Evolutionary conservation across 2,888 invertebrate genomes (phyloP).

Genomic region (Hypsopygia costalis): DNA sequence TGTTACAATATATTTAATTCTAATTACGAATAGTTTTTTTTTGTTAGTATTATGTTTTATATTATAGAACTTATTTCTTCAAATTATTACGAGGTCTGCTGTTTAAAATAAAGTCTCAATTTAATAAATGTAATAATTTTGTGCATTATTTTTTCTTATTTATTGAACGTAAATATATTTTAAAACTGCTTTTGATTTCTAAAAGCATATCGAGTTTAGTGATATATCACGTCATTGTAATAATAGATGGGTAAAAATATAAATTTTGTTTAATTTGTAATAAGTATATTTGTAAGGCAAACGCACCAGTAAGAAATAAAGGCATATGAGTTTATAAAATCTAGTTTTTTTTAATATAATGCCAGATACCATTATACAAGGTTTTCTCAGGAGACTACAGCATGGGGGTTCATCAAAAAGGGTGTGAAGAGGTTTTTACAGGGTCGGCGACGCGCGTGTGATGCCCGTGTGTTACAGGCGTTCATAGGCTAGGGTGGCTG

Average conservation of each 20-base stretch:
- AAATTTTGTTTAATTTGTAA: conserved; percentile 63
- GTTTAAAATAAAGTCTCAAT: conserved; percentile 6
- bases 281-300: conserved; percentile 75
- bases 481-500: no score
- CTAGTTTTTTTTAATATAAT: conserved; percentile 14
- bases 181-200: conserved; percentile 50
- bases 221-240: conserved; percentile 55
- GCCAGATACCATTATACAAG: no score
- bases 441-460: no score
- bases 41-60: conserved; percentile 12
- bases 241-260: conserved; percentile 48
- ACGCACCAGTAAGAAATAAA: conserved; percentile 80
- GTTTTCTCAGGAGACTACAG: no score
- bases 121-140: conserved; percentile 10
- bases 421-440: no score
- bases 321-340: conserved; percentile 74
- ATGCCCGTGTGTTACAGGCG: no score
- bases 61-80: background rate
- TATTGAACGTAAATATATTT: conserved; percentile 33
- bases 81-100: conserved; percentile 1
- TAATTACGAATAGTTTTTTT: no score
- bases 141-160: conserved; percentile 36
- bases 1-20: no score
- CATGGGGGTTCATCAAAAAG: no score
- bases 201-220: conserved; percentile 68